Evolutionary conservation across 2,113 vertebrate species (phyloP).

Genomic region (human (Homo sapiens)): GRCh38 chr13:47235501-47236000

Average conservation of each 20-base stretch:
- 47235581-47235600: no score
- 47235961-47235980: not conserved
- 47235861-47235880: not conserved
- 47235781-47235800: not conserved
- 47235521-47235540: not conserved
- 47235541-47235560: not conserved
- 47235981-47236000: not conserved
- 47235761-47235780: not conserved
- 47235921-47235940: not conserved
- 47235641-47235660: not conserved
- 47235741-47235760: not conserved
- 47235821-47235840: not conserved
- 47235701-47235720: not conserved
- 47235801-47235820: not conserved
- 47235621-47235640: not conserved
- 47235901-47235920: not conserved
- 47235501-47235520: not conserved
- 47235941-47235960: not conserved
- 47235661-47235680: not conserved
- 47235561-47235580: no score
- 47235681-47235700: not conserved
- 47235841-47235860: not conserved
- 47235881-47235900: not conserved
- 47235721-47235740: not conserved
- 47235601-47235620: not conserved